Evolutionary conservation across 2,113 vertebrate species (phyloP), one percentile per base, ranked within the genome.

Genomic region (Pipa parva): DNA sequence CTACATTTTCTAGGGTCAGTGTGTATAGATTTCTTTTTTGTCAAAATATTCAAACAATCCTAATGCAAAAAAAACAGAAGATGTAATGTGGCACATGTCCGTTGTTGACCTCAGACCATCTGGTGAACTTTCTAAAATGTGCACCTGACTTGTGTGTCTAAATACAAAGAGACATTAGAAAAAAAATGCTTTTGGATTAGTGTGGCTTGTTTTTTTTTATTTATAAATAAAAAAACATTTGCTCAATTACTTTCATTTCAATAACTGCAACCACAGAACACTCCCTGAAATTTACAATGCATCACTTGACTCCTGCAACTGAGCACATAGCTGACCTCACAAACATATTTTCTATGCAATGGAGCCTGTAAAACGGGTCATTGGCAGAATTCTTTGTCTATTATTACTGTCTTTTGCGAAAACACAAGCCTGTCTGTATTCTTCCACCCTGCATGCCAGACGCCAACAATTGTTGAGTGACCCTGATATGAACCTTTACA

Each of bases 401-500:
- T 29, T 25, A 24, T 67, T 48, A 36, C 21, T 73, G 70, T 33
- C 17, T 28, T 77, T 77, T 75, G 12, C 63, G 75, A 31, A 27
- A 60, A 59, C 50, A 59, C 64, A 80, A 79, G 28, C 50, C 55
- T 54, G 73, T 63, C 57, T 77, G 62, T 49, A 24, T 66, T 76
- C 12, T 0, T 22, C 76, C 67, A 63, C 72, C 74, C 63, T 80
- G 63, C 78, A 77, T 80, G 75, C 31, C 63, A 79, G 75, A 76
- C 72, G 75, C 27, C 33, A 72, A 27, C 0, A 2, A 81, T 75
- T 82, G 66, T 74, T 74, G 77, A 73, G 20, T 80, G 80, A 81
- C 77, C 80, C 77, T 77, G 52, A 81, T 73, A 63, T 79, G 76
- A 84, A 80, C 78, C 71, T 79, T 36, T 61, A 0, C 27, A 72